A percentile compares a stretch with the other conserved stretches of the same genome.
Evolutionary conservation across 2,797 vertebrate species (phyloP).

Genomic region (Pipistrellus pipistrellus): DNA sequence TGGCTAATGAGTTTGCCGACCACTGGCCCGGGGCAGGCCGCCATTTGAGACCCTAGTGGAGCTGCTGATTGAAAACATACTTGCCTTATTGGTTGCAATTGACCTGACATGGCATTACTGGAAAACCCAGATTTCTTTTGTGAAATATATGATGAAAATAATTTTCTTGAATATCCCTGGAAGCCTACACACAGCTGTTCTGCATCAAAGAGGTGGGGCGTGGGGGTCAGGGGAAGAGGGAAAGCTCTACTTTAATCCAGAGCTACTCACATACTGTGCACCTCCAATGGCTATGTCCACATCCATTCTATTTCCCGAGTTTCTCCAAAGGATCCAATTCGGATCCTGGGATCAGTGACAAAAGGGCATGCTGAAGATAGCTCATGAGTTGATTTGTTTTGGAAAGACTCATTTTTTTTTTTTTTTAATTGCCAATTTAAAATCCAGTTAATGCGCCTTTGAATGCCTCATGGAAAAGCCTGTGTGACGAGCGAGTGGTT

Average conservation of each 20-base stretch:
- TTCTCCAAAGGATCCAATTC: background rate
- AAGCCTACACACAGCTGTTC: background rate
- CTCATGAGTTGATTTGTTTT: background rate
- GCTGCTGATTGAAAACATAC: background rate
- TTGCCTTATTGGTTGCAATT: background rate
- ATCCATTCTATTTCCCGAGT: background rate
- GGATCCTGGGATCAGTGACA: background rate
- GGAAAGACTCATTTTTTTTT: background rate
- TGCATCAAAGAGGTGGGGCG: background rate
- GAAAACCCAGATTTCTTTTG: slow-evolving; percentile 59
- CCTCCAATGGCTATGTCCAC: background rate
- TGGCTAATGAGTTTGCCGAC: too few relatives aligned
- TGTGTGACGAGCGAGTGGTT: background rate
- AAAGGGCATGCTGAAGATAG: background rate
- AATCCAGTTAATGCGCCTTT: slow-evolving; percentile 39
- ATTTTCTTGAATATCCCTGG: slow-evolving; percentile 3
- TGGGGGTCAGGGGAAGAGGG: too few relatives aligned
- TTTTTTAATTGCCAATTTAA: slow-evolving; percentile 22
- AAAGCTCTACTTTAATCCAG: background rate
- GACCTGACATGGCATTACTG: slow-evolving; percentile 14
- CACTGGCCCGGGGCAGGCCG: background rate
- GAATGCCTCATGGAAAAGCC: background rate
- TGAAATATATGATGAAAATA: slow-evolving; percentile 32
- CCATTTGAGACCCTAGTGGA: too few relatives aligned
- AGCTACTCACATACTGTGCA: background rate